A percentile compares a stretch with the other conserved stretches of the same genome.
phyloP scores from a whole-genome alignment of 2,888 invertebrate species.

The Rhopalosiphum nymphaeae region DNA sequence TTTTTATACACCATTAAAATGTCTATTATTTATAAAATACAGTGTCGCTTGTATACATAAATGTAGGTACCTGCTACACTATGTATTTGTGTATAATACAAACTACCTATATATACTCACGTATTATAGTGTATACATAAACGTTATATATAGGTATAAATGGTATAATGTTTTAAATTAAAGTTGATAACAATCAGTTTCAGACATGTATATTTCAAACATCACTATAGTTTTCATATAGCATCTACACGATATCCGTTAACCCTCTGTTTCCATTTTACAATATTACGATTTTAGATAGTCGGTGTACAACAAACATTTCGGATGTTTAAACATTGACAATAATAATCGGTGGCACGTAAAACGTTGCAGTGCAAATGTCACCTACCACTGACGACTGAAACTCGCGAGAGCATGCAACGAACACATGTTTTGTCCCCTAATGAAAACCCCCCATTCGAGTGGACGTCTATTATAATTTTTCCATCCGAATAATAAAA shows the following conservation, averaged over 20 bases:
- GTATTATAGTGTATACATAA: background rate
- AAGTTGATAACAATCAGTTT: constrained; percentile 22
- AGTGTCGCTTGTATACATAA: background rate
- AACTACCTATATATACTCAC: background rate
- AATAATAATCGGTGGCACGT: constrained; percentile 39
- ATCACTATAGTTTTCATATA: background rate
- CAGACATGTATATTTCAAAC: background rate
- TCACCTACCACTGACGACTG: constrained; percentile 49
- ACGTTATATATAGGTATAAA: background rate
- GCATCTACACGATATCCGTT: background rate
- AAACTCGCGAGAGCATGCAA: constrained; percentile 47
- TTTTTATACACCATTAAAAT: background rate
- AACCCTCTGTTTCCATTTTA: constrained; percentile 17
- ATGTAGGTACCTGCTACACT: background rate
- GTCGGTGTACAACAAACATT: background rate
- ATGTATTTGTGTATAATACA: background rate
- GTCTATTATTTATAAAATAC: constrained; percentile 5
- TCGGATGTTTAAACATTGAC: constrained; percentile 50
- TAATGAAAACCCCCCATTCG: constrained; percentile 30
- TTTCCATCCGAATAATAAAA: constrained; percentile 47
- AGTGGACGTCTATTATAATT: constrained; percentile 54
- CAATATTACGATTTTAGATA: background rate
- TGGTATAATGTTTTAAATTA: background rate
- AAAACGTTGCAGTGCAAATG: constrained; percentile 57
- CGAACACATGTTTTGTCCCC: constrained; percentile 64